Base-by-base conservation (phyloP, 2,113 vertebrate species). In the Beaufortia kweichowensis region DNA sequence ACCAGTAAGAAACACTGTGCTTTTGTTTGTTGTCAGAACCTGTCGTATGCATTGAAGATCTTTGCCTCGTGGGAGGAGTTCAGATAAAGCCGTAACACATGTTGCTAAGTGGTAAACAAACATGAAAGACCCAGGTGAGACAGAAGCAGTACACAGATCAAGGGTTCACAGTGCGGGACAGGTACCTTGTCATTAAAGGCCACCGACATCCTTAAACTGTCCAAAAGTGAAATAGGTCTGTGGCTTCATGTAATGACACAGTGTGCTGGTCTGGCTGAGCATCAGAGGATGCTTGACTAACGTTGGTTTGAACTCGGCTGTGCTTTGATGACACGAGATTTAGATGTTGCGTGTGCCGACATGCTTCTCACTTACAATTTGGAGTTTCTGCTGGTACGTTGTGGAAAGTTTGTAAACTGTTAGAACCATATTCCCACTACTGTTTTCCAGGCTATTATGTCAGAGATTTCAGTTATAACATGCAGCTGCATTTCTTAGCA, bases 161-260 rank as follows among this genome's bases (percentile, higher is more conserved):
- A 69, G 39, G 76, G 59, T 78, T 69, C 76, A 78, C 65, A 19
- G 41, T 57, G 28, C 7, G 29, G 41, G 56, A 70, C 57, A 87
- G 83, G 80, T 78, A 88, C 90, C 91, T 88, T 89, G 88, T 91
- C 86, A 91, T 92, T 91, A 85, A 74, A 80, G 68, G 69, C 63
- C 79, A 81, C 78, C 41, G 41, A 50, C 61, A 88, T 57, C 55
- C 48, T 35, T 76, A 67, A 81, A 62, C 62, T 85, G 86, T 86
- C 90, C 87, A 57, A 85, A 85, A 83, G 87, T 86, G 87, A 87
- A 89, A 89, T 85, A 86, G 86, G 79, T 83, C 88, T 76, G 85
- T 84, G 89, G 86, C 86, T 91, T 88, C 88, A 79, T 48, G 55
- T 90, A 91, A 91, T 90, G 88, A 90, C 89, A 88, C 88, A 87